Base-by-base conservation (phyloP, 1,140 invertebrate genomes). In the Vanessa atalanta region DNA sequence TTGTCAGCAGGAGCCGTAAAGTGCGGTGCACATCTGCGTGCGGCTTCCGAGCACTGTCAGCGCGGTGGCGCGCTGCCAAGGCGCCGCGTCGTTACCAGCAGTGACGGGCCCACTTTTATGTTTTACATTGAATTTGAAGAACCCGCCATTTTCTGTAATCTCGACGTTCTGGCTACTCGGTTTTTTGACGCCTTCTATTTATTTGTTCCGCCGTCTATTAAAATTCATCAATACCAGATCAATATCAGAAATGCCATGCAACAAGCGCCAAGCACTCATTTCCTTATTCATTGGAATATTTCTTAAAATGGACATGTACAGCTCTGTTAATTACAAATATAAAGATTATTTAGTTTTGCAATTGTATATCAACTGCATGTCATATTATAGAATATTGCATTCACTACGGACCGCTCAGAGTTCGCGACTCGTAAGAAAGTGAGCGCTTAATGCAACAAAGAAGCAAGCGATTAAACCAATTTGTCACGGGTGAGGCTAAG, bases 391-490 rank as follows among this genome's bases (percentile, higher is more conserved):
- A 57, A 55, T 6, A 26, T 53, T 37, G 65, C 31, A 43, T 31
- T 16, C 16, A n/a, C 37, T 4, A n/a, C 47, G 55, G 60, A 11
- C 15, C 31, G 31, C 31, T 47, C 37, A 60, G 26, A 47, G 66
- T 69, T 69, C 53, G 16, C 53, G 23, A 57, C 50, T 67, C 50
- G 37, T 50, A 69, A 57, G 66, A 69, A 61, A 61, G 23, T 37
- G 31, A 60, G 53, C 53, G 53, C 37, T 69, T 69, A 71, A 71
- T 71, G 61, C 47, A 63, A 71, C 57, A 63, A 64, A 71, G 60
- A 37, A 51, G 69, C 69, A 47, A 71, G 60, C 50, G 69, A 71
- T 71, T 64, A 64, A 64, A 71, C 60, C 69, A 71, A 71, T 71
- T 71, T 51, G 69, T 64, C 60, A 48, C 68, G 68, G 60, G 47